Evolutionary conservation across 2,113 vertebrate genomes (phyloP), one percentile per base, ranked within the genome.

Genomic region (Coreoperca whiteheadi): DNA sequence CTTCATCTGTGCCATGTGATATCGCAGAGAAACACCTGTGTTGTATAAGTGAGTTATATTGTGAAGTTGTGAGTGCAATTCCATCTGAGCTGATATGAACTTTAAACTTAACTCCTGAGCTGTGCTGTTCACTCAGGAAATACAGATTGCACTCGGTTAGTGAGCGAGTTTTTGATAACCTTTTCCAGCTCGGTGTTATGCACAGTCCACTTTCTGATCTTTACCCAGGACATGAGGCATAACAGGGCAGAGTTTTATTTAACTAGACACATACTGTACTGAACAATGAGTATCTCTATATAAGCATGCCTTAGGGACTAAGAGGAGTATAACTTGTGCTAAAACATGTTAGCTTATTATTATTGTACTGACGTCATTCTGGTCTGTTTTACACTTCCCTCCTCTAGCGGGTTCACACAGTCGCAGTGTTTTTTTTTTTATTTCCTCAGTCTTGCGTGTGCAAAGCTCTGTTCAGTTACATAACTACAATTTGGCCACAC

Each of bases 71-170:
- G 23, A 67, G 65, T 2, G 32, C 53, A 72, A 66, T 30, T 81
- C 20, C 71, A 34, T 34, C 79, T 39, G 30, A 32, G 57, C 37
- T 60, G n/a, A 77, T 2, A 51, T 87, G 90, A 89, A 89, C 91
- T 94, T 92, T 91, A 90, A 77, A 84, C 87, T 34, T 54, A 46
- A 79, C 83, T 79, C 21, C 54, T 71, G 66, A 46, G 48, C 46
- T 56, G 59, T 25, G 23, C 63, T 23, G 41, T 69, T 81, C 72
- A 30, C 41, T 51, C 32, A 53, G 64, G 41, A 73, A 82, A 77
- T 39, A 30, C 30, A 79, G 76, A 81, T 43, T 69, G 12, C 30
- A 53, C 63, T 43, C 10, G 25, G 53, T 50, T 14, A 23, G 23
- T 60, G 30, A 70, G 63, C 30, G 4, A 9, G 4, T 65, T 74